Evolutionary conservation across 1,140 invertebrate species (phyloP).

Genomic region (Meteorus sp.): DNA sequence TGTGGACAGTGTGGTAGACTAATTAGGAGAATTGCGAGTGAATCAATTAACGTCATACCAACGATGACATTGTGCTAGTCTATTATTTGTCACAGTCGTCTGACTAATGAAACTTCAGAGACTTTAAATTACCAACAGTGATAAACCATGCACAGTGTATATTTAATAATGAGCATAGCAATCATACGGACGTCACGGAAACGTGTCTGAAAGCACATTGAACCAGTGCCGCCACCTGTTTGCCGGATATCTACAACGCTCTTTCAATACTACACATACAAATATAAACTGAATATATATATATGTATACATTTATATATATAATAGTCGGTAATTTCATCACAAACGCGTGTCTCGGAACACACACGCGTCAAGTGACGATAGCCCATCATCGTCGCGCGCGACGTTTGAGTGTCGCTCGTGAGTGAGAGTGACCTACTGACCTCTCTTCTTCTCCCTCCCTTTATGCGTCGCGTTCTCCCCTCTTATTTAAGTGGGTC

Average conservation of each 20-base stretch:
- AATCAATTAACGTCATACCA: no score
- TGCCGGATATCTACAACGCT: not conserved
- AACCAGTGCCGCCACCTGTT: conserved; percentile 36
- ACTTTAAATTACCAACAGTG: not conserved
- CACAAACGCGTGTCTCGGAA: no score
- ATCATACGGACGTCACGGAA: not conserved
- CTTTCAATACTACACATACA: not conserved
- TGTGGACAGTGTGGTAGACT: no score
- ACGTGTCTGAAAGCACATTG: conserved; percentile 25
- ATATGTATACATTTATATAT: not conserved
- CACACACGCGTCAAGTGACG: conserved; percentile 18
- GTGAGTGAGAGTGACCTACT: conserved; percentile 56
- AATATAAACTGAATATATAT: not conserved
- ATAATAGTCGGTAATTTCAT: no score
- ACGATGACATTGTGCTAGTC: no score
- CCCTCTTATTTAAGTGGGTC: conserved; percentile 6
- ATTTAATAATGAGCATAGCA: no score
- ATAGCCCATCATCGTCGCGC: conserved; percentile 3
- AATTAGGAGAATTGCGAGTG: no score
- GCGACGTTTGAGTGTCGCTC: conserved; percentile 26
- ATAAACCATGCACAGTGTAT: not conserved
- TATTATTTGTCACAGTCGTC: no score
- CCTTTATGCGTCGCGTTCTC: conserved; percentile 34
- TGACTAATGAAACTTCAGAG: not conserved
- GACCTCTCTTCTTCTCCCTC: conserved; percentile 45